These are phyloP conservation scores for Prinia subflava DNA, from an alignment of 2,113 vertebrate genomes.

Conservation along the genomic window DNA sequence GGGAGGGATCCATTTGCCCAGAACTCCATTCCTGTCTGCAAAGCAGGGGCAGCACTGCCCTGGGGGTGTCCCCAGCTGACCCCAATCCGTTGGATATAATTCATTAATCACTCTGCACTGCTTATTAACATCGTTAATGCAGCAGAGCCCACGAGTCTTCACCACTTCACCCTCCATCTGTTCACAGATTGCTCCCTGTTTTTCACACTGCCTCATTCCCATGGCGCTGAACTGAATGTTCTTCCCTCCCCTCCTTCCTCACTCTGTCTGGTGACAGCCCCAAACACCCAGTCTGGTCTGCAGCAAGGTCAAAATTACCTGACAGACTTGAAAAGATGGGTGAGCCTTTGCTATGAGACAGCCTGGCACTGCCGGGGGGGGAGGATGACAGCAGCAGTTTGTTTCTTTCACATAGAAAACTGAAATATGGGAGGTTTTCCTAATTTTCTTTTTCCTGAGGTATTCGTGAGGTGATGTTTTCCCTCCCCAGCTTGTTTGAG, in stretches of 20 bases:
- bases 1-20: not conserved
- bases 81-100: not conserved
- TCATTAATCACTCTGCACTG: not conserved
- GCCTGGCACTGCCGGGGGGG: not conserved
- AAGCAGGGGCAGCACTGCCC: not conserved
- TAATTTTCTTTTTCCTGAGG: not conserved
- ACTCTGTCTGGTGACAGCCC: not conserved
- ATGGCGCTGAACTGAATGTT: fast-evolving
- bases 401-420: not conserved
- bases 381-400: not conserved
- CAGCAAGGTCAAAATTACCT: not conserved
- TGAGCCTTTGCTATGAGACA: not conserved
- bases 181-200: not conserved
- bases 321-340: not conserved
- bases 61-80: not conserved
- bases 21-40: not conserved
- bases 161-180: not conserved
- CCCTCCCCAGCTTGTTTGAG: not conserved
- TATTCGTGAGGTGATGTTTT: not conserved
- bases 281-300: not conserved
- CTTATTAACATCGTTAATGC: not conserved
- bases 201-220: not conserved
- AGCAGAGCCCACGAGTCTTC: not conserved
- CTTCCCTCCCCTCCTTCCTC: not conserved
- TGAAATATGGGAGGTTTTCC: not conserved